Percentiles rank a stretch among this genome's conserved stretches.
Conservation (phyloP, 2,113 vertebrate genomes). For the Struthidea cinerea region DNA sequence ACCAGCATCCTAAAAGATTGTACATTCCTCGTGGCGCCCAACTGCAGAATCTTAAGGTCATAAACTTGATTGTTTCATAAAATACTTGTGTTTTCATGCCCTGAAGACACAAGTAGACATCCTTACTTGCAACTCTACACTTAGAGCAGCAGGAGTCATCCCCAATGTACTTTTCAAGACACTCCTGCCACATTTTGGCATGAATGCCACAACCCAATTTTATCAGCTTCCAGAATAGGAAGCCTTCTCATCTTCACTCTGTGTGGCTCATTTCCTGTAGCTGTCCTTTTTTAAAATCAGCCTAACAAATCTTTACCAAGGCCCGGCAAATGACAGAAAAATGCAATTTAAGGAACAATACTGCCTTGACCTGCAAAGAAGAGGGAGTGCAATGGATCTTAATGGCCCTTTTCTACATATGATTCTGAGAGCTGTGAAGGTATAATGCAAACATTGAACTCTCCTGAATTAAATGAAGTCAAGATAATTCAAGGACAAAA, state of each 20-base stretch:
- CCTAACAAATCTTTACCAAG: background rate
- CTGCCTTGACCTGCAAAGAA: background rate
- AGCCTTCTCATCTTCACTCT: background rate
- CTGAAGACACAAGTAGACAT: background rate
- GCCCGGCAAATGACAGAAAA: background rate
- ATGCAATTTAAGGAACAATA: background rate
- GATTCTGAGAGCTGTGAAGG: background rate
- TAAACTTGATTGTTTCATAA: background rate
- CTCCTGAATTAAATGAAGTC: background rate
- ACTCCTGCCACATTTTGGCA: background rate
- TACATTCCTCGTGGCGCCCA: background rate
- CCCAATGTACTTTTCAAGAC: background rate
- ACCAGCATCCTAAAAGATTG: background rate
- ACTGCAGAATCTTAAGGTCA: background rate
- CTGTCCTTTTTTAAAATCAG: background rate
- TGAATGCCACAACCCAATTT: background rate
- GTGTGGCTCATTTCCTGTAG: background rate
- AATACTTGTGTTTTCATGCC: background rate
- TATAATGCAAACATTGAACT: conserved; percentile 1
- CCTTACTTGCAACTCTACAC: background rate
- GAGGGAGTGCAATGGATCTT: background rate
- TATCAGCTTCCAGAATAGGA: background rate
- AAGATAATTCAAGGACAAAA: conserved; percentile 36
- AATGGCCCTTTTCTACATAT: background rate
- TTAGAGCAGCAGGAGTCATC: background rate